These are phyloP conservation scores for Ichneumoninae sp. DNA, from an alignment of 2,888 invertebrate genomes.

Conservation along the genomic window DNA sequence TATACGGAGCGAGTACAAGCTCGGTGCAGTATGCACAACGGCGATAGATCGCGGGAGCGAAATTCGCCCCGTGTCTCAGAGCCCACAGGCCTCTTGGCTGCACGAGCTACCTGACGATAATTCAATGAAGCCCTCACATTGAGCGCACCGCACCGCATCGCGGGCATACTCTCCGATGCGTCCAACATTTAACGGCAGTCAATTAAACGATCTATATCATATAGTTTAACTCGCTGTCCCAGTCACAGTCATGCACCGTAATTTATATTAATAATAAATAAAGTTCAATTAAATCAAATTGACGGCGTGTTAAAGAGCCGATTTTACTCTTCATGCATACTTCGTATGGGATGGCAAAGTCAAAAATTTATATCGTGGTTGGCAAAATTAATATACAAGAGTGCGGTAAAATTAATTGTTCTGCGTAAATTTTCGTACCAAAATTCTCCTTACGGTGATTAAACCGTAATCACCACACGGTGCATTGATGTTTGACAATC, in stretches of 20 bases:
- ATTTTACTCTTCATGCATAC: no score
- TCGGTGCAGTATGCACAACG: conserved; percentile 10
- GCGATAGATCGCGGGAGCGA: conserved; percentile 7
- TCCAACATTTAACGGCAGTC: conserved; percentile 52
- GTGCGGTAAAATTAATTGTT: no score
- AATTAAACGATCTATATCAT: conserved; percentile 34
- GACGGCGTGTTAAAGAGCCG: no score
- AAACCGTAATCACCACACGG: no score
- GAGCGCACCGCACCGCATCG: conserved; percentile 27
- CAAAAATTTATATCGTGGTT: no score
- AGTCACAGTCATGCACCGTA: no score
- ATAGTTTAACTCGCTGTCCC: conserved; percentile 6
- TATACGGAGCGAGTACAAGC: background rate
- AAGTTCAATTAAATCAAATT: no score
- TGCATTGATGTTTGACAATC: background rate
- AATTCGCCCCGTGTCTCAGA: conserved; percentile 20
- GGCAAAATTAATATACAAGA: no score
- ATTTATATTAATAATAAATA: no score
- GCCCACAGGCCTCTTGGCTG: conserved; percentile 2
- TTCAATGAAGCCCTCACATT: conserved; percentile 55
- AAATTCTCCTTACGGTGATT: background rate
- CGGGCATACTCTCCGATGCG: conserved; percentile 12
- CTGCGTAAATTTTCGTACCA: background rate
- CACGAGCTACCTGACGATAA: conserved; percentile 58
- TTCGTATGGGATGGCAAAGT: no score